Evolutionary conservation across 2,797 vertebrate genomes (phyloP), one percentile per base, ranked within the genome.

Genomic region (Tinamus major): DNA sequence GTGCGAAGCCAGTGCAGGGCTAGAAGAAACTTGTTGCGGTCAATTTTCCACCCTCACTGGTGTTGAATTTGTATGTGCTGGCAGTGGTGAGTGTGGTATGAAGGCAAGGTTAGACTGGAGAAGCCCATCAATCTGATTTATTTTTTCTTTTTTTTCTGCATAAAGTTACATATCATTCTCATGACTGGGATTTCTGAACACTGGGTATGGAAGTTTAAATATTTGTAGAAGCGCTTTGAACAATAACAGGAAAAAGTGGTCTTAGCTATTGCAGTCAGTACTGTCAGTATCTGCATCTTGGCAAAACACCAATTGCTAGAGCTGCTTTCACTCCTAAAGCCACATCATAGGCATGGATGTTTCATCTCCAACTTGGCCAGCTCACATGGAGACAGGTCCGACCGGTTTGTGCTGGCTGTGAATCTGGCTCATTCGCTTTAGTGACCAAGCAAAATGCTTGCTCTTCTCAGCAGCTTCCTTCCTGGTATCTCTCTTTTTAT

Each of bases 41-140:
- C 71, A 24, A 9, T 74, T n/a, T 62, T 79, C 3, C 24, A 37
- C 27, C 61, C 51, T 72, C 0, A 1, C 0, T 0, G 10, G 33
- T 0, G 0, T 27, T 0, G 0, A 17, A 39, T 84, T 61, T 74
- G 31, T 68, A 14, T 21, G n/a, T 70, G 58, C 84, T 3, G 3
- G 37, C 78, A 51, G 48, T 29, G 67, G 68, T 37, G 23, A 67
- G 39, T 1, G 6, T 24, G 63, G 65, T 71, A 48, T 0, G 2
- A 72, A 70, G 46, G 31, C 79, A 67, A 84, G 48, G 56, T 77
- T 90, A 58, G 85, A 69, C 27, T 7, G 26, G 56, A 33, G 72
- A 82, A 79, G 14, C 77, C 63, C 18, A 49, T 23, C 3, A 4
- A 11, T 85, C 46, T 88, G 0, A 1, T 58, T 48, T 62, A 12